These are phyloP conservation scores for Atherinomorus stipes DNA, from an alignment of 2,113 vertebrate species.

Conservation along the genomic window DNA sequence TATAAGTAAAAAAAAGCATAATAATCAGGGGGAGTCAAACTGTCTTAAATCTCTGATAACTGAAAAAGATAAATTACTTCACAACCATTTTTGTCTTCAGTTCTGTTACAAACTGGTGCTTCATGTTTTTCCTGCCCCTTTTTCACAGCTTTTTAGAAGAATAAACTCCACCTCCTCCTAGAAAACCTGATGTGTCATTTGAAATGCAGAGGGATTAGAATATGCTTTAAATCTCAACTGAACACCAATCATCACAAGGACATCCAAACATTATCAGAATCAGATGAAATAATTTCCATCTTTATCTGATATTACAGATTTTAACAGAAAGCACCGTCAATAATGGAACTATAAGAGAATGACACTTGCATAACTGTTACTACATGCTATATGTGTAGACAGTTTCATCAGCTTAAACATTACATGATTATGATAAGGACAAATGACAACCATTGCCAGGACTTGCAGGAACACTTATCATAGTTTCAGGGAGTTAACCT, in stretches of 20 bases:
- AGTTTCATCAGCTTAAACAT: not conserved
- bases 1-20: not conserved
- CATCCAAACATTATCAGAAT: not conserved
- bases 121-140: not conserved
- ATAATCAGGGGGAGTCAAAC: not conserved
- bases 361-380: not conserved
- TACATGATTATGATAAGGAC: conserved; percentile 1
- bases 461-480: conserved; percentile 7
- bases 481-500: conserved; percentile 79
- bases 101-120: not conserved
- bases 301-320: not conserved
- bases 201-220: not conserved
- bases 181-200: not conserved
- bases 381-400: not conserved
- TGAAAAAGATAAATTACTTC: not conserved
- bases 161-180: not conserved
- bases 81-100: not conserved
- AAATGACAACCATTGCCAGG: not conserved
- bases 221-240: not conserved
- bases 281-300: not conserved
- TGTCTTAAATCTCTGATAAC: not conserved
- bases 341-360: not conserved
- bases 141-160: not conserved
- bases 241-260: not conserved
- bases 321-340: not conserved